A percentile compares a stretch with the other conserved stretches of the same genome.
These are phyloP conservation scores for Theristus sp. DNA, from an alignment of 2,888 invertebrate species.

Conservation along the genomic window DNA sequence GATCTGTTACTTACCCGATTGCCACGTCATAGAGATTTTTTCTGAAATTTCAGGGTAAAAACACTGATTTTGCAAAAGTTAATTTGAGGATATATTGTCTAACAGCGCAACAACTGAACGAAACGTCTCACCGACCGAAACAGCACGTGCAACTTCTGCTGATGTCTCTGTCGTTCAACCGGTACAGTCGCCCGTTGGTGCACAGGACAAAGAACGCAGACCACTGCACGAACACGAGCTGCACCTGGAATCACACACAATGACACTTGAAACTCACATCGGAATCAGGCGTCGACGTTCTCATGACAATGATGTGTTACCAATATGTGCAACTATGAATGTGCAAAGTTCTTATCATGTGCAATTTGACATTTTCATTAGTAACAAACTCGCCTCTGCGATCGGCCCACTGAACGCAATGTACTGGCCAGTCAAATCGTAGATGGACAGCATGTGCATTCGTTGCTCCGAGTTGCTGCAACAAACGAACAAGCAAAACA, in stretches of 20 bases:
- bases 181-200: conserved; percentile 40
- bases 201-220: conserved; percentile 52
- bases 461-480: conserved; percentile 14
- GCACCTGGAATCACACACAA: conserved; percentile 36
- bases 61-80: no score
- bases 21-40: conserved; percentile 88
- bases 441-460: conserved; percentile 54
- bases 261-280: neutral
- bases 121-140: conserved; percentile 39
- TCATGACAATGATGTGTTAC: no score
- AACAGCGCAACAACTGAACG: no score
- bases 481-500: conserved; percentile 1
- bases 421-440: conserved; percentile 86
- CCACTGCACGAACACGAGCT: conserved; percentile 68
- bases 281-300: no score
- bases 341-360: no score
- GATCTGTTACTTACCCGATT: no score
- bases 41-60: conserved; percentile 38
- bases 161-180: conserved; percentile 73
- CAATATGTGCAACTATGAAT: no score
- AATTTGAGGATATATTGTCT: no score
- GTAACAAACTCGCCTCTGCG: no score
- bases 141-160: conserved; percentile 70
- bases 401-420: conserved; percentile 27
- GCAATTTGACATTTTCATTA: no score